Percentiles rank a stretch among this genome's conserved stretches.
Conservation (phyloP, 2,888 invertebrate genomes). For the Hedychridium roseum region DNA sequence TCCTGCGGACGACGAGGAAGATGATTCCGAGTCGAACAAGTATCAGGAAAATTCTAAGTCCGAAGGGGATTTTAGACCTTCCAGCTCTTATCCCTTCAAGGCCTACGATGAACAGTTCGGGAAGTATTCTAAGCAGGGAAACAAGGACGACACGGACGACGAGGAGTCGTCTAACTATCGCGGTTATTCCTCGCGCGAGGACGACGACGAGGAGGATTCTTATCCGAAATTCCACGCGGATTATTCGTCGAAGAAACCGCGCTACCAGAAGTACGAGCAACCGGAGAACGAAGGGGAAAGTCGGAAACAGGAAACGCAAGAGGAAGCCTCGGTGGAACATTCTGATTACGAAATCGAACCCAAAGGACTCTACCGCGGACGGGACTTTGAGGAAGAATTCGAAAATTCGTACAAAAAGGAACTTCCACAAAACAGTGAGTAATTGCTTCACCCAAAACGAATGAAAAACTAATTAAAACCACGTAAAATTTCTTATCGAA, state of each 20-base stretch:
- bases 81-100: constrained; percentile 36
- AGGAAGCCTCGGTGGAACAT: constrained; percentile 27
- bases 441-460: background rate
- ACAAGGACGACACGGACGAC: constrained; percentile 31
- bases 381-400: constrained; percentile 46
- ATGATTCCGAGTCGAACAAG: constrained; percentile 15
- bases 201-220: constrained; percentile 32
- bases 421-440: constrained; percentile 40
- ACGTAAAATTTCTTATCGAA: too few relatives aligned
- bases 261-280: constrained; percentile 20
- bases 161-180: constrained; percentile 30
- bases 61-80: constrained; percentile 41
- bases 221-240: constrained; percentile 21
- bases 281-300: constrained; percentile 40
- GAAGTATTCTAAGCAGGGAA: constrained; percentile 35
- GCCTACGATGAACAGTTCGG: constrained; percentile 47
- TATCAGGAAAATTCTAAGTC: constrained; percentile 24
- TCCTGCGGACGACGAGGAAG: constrained; percentile 23
- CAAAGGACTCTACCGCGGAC: constrained; percentile 28
- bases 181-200: constrained; percentile 22
- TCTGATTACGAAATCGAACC: constrained; percentile 20
- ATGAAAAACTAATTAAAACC: too few relatives aligned
- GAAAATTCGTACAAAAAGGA: constrained; percentile 41
- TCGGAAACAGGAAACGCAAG: constrained; percentile 32
- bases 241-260: constrained; percentile 15